These are phyloP conservation scores for Trinorchestia longiramus DNA, from an alignment of 1,140 invertebrate species.

Conservation along the genomic window DNA sequence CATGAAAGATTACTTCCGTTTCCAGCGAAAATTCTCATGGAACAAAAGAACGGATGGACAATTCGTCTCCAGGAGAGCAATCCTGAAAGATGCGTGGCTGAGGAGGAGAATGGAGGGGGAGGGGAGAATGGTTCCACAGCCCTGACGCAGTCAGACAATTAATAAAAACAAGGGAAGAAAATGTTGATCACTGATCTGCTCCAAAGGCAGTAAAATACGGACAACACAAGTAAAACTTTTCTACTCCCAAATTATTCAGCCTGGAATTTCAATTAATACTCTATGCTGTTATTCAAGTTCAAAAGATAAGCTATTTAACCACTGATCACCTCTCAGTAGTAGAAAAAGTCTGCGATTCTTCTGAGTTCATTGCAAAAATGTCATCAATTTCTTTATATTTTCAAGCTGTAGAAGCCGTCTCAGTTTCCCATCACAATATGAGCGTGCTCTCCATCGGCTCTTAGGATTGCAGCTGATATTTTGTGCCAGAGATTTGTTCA, in stretches of 20 bases:
- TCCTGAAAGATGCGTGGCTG: slow-evolving; percentile 42
- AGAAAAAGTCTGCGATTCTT: background rate
- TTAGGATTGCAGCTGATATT: background rate
- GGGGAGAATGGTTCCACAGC: background rate
- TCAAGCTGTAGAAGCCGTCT: background rate
- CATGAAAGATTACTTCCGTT: slow-evolving; percentile 51
- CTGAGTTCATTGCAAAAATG: background rate
- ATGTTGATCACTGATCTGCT: background rate
- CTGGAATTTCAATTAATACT: background rate
- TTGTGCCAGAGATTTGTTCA: background rate
- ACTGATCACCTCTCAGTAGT: background rate
- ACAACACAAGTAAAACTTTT: background rate
- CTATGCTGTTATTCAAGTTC: background rate
- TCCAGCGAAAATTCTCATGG: slow-evolving; percentile 39
- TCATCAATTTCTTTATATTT: background rate
- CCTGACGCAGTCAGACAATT: background rate
- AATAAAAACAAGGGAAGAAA: background rate
- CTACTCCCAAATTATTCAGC: background rate
- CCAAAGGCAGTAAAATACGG: background rate
- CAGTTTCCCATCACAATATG: background rate
- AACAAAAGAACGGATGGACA: slow-evolving; percentile 52
- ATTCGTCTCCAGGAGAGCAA: slow-evolving; percentile 45
- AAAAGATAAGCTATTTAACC: background rate
- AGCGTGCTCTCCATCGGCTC: background rate
- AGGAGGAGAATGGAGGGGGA: background rate